Conservation (phyloP, 2,888 invertebrate genomes). For the Andrena bucephala region DNA sequence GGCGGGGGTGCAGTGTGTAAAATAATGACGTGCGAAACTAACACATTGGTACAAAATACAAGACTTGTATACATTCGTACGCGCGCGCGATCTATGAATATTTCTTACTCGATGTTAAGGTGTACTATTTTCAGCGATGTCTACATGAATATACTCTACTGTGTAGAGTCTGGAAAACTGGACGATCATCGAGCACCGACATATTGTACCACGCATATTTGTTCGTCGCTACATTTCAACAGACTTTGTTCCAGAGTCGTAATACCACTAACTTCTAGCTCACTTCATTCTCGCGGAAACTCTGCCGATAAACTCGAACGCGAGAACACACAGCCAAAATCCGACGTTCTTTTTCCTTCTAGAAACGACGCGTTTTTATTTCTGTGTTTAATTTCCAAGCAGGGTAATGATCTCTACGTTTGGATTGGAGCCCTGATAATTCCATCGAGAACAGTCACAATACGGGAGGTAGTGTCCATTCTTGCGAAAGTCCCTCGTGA, state of each 20-base stretch:
- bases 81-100: constrained; percentile 73
- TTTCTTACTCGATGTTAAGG: constrained; percentile 73
- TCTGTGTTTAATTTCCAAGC: constrained; percentile 57
- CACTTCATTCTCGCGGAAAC: constrained; percentile 55
- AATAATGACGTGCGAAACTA: constrained; percentile 74
- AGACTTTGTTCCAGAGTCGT: constrained; percentile 67
- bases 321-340: constrained; percentile 58
- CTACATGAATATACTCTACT: constrained; percentile 77
- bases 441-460: constrained; percentile 72
- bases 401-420: constrained; percentile 75
- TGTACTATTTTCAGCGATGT: constrained; percentile 77
- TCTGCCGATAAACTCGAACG: constrained; percentile 45
- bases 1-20: constrained; percentile 74
- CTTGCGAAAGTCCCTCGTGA: constrained; percentile 72
- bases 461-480: constrained; percentile 69
- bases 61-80: constrained; percentile 79
- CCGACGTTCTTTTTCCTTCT: constrained; percentile 54
- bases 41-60: constrained; percentile 76
- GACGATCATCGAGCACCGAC: constrained; percentile 69
- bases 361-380: constrained; percentile 65
- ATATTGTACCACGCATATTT: constrained; percentile 67
- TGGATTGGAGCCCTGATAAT: constrained; percentile 74
- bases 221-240: constrained; percentile 70
- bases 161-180: constrained; percentile 76
- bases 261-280: constrained; percentile 65